Base-by-base conservation (phyloP, 2,888 invertebrate genomes). In the Plebejus anna region DNA sequence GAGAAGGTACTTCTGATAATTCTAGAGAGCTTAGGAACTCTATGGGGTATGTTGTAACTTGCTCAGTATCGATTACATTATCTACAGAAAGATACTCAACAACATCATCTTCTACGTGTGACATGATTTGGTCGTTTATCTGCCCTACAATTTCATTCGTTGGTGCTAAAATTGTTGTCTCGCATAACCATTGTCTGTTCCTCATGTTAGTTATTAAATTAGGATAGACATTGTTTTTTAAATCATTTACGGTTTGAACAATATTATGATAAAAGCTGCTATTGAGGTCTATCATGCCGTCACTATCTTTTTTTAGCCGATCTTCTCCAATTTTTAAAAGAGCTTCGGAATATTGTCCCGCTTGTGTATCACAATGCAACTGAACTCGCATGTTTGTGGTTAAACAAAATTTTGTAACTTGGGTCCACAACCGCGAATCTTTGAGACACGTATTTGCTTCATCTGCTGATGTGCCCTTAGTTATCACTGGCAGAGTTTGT, bases 21-120 rank as follows among this genome's bases (percentile, higher is more conserved):
- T 82, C 80, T 77, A 81, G 77, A 76, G 82, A 81, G 72, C 82
- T 82, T 0, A 82, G 78, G 79, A 82, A 81, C 70, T 82, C 80
- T 13, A 77, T 38, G 70, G 78, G 79, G 22, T 78, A 79, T 7
- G 77, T 75, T 51, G 78, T 79, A 2, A 75, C 55, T 5, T 78
- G 76, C 75, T 77, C 76, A 22, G 55, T 79, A 61, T 9, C 77
- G 55, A 57, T 75, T 1, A 57, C 75, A 83, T 80, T 80, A 80
- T 75, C 73, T 77, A 76, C 75, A 13, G 75, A 75, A 22, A 77
- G 36, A 38, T 77, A 79, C 32, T 77, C 72, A 1, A 77, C 72
- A 66, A 76, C 57, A 38, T 79, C 76, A 0, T 77, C 76, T 36
- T 77, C 61, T 66, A 79, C 76, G 7, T 76, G 16, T 73, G 78